Evolutionary conservation across 2,113 vertebrate genomes (phyloP).

Genomic region (Sprattus sprattus): DNA sequence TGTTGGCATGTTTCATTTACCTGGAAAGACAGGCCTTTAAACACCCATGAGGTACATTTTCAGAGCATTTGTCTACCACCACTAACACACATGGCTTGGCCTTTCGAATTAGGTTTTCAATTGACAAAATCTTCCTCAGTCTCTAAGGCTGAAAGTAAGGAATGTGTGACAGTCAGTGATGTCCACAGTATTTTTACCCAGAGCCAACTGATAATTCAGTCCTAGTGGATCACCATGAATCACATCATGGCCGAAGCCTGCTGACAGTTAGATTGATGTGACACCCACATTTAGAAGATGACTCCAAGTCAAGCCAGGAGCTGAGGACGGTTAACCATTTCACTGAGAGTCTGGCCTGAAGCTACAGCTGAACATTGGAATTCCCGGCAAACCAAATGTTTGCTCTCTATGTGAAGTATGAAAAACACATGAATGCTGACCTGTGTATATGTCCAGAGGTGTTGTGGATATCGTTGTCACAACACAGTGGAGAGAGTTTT

Average conservation of each 20-base stretch:
- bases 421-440: slow-evolving; percentile 31
- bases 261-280: not conserved
- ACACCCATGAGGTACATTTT: not conserved
- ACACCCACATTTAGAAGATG: slow-evolving; percentile 14
- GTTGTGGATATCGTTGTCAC: slow-evolving; percentile 56
- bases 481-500: slow-evolving; percentile 40
- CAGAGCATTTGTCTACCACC: not conserved
- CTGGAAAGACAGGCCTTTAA: not conserved
- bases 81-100: not conserved
- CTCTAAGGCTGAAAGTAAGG: not conserved
- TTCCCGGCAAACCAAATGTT: not conserved
- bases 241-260: not conserved
- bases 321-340: not conserved
- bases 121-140: not conserved
- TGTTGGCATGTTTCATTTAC: not conserved
- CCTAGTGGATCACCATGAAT: slow-evolving; percentile 3
- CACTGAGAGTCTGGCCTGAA: not conserved
- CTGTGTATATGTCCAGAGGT: slow-evolving; percentile 33
- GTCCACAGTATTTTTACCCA: not conserved
- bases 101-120: not conserved
- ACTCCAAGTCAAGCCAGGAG: not conserved
- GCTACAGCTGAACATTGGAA: not conserved
- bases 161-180: not conserved
- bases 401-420: not conserved
- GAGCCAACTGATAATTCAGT: slow-evolving; percentile 9